Conservation (phyloP, 2,113 vertebrate species). For the Tenebrosternarchus preto region DNA sequence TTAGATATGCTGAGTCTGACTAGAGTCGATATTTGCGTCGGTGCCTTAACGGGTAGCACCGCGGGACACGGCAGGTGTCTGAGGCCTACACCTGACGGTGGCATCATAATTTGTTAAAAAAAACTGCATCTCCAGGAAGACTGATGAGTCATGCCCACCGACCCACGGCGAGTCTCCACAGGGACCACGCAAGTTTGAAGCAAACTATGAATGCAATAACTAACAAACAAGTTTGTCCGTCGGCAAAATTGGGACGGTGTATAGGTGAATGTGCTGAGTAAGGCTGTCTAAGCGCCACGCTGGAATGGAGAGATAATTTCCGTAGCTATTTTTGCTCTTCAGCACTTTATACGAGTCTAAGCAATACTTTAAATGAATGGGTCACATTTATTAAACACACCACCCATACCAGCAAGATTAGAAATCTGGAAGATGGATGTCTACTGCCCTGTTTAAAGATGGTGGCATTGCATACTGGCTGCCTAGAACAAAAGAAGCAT, state of each 20-base stretch:
- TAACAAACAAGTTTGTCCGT: background rate
- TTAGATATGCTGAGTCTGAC: slow-evolving; percentile 67
- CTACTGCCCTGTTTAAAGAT: background rate
- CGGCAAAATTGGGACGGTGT: background rate
- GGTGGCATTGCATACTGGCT: too few species aligned
- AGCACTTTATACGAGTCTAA: background rate
- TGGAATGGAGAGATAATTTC: background rate
- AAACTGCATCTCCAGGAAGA: slow-evolving; percentile 34
- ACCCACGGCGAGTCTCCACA: background rate
- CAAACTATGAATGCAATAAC: background rate
- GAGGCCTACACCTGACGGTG: background rate
- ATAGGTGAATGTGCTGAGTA: background rate
- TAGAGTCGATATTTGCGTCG: slow-evolving; percentile 65
- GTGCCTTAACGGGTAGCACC: slow-evolving; percentile 39
- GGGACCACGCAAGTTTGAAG: slow-evolving; percentile 6
- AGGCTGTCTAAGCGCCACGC: background rate
- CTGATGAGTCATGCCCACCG: slow-evolving; percentile 31
- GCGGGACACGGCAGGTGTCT: slow-evolving; percentile 17
- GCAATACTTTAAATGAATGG: background rate
- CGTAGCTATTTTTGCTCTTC: background rate
- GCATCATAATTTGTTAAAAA: slow-evolving; percentile 39
- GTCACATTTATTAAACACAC: background rate
- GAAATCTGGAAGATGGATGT: background rate
- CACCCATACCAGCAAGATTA: background rate
- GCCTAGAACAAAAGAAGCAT: too few species aligned